phyloP scores from a whole-genome alignment of 1,140 invertebrate genomes.

The Pomacea maculata region DNA sequence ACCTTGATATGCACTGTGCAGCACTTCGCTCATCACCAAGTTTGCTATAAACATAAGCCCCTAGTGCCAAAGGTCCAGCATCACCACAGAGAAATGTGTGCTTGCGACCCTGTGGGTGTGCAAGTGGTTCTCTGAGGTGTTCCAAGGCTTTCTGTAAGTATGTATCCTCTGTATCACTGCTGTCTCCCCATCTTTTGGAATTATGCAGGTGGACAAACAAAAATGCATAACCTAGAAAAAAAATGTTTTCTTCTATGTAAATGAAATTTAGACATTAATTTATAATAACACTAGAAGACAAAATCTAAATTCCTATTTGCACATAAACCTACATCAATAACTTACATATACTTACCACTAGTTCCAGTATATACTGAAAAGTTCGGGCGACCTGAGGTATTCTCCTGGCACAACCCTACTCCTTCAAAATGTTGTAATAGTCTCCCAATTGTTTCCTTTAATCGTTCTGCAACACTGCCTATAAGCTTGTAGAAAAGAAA shows the following conservation, averaged over 20 bases:
- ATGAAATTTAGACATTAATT: background rate
- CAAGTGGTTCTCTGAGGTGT: slow-evolving; percentile 66
- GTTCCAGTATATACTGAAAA: slow-evolving; percentile 21
- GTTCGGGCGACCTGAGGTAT: slow-evolving; percentile 1
- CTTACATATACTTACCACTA: slow-evolving; percentile 8
- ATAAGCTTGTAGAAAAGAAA: slow-evolving; percentile 1
- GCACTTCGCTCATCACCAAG: slow-evolving; percentile 40
- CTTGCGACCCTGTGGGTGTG: slow-evolving; percentile 65
- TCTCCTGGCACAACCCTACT: slow-evolving; percentile 6
- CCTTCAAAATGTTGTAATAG: slow-evolving; percentile 12
- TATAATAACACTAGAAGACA: background rate
- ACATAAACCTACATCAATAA: background rate
- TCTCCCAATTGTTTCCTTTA: slow-evolving; percentile 13
- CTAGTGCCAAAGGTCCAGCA: slow-evolving; percentile 78
- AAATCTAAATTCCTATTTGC: background rate
- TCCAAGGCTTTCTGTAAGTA: slow-evolving; percentile 66
- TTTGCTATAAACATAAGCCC: slow-evolving; percentile 73
- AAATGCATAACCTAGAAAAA: slow-evolving; percentile 67
- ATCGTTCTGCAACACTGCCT: background rate
- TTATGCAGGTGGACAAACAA: slow-evolving; percentile 68
- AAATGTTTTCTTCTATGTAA: slow-evolving; percentile 3
- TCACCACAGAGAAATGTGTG: slow-evolving; percentile 82
- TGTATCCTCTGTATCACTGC: slow-evolving; percentile 31
- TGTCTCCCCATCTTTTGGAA: slow-evolving; percentile 17
- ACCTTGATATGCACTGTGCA: slow-evolving; percentile 19